Evolutionary conservation across 2,888 invertebrate species (phyloP), one percentile per base, ranked within the genome.

Genomic region (Scaptomyza parva): DNA sequence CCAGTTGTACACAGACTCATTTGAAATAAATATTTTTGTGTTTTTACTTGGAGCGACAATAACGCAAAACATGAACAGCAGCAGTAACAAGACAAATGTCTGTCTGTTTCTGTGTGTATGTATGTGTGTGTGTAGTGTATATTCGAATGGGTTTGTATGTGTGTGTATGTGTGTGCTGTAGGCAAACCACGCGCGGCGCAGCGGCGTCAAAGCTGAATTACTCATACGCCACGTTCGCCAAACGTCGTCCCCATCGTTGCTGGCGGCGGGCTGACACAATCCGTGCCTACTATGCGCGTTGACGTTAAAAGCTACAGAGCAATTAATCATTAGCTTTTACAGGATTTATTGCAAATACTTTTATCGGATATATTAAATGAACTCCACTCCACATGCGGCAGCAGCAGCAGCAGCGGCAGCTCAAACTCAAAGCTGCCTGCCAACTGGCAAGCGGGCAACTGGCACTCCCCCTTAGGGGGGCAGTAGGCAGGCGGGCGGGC

Each of bases 301-400:
- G 82, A 83, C 86, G 82, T 83, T 83, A 83, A 83, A 83, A 83
- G 82, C 82, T 83, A 83, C 79, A 82, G 69, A 77, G 76, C 76
- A 89, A 89, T 89, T 89, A 89, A 89, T 89, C 89, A 89, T 89
- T 89, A 89, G 88, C 86, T 89, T 85, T 89, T 86, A 81, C 84
- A 83, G 86, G 89, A 89, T 89, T 89, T 88, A 89, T 89, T 86
- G 82, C 85, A 89, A 89, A 88, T 88, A 83, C 87, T 89, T 88
- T 87, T 83, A 85, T 84, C 87, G 84, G 86, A 87, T 87, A 87
- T 86, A 80, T 79, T 80, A 85, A 86, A 85, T 86, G 87, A 86
- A 84, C 78, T 83, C 80, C 80, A 86, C 71, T 79, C 78, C 76
- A 80, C 51, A 11, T 60, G 44, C 58, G 58, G 51, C 47, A 51